Percentiles rank a stretch among this genome's conserved stretches.
Conservation (phyloP, 2,888 invertebrate genomes). For the Drosophila helvetica region DNA sequence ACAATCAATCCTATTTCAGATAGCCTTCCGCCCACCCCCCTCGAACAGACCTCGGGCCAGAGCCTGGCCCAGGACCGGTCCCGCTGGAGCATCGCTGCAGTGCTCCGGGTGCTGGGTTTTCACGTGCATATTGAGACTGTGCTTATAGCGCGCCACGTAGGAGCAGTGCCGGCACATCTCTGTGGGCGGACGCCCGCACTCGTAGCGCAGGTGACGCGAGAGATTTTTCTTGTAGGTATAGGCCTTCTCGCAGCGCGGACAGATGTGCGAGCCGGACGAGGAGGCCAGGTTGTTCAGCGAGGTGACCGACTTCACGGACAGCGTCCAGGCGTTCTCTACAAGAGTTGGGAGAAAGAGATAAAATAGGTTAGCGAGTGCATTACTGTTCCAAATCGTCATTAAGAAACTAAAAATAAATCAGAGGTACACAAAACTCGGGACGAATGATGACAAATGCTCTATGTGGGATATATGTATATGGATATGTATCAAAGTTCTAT, state of each 20-base stretch:
- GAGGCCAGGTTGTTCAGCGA: conserved; percentile 79
- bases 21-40: conserved; percentile 33
- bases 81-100: conserved; percentile 15
- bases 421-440: conserved; percentile 5
- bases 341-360: conserved; percentile 56
- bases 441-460: conserved; percentile 18
- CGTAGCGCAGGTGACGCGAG: conserved; percentile 86
- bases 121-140: conserved; percentile 85
- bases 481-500: conserved; percentile 12
- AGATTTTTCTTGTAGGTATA: conserved; percentile 87
- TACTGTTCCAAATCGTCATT: neutral
- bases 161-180: conserved; percentile 86
- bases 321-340: conserved; percentile 81
- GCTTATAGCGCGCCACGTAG: conserved; percentile 85
- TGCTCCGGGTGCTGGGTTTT: conserved; percentile 81
- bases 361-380: conserved; percentile 59
- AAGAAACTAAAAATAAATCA: conserved; percentile 13
- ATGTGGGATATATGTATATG: conserved; percentile 39
- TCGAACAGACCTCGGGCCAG: conserved; percentile 54
- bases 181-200: conserved; percentile 86
- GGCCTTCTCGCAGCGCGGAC: conserved; percentile 85
- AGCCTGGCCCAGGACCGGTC: neutral
- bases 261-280: conserved; percentile 79
- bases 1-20: conserved; percentile 2
- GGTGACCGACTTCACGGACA: conserved; percentile 83